Percentiles rank a stretch among this genome's conserved stretches.
phyloP scores from a whole-genome alignment of 2,888 invertebrate genomes.

The Malthinus flaveolus region DNA sequence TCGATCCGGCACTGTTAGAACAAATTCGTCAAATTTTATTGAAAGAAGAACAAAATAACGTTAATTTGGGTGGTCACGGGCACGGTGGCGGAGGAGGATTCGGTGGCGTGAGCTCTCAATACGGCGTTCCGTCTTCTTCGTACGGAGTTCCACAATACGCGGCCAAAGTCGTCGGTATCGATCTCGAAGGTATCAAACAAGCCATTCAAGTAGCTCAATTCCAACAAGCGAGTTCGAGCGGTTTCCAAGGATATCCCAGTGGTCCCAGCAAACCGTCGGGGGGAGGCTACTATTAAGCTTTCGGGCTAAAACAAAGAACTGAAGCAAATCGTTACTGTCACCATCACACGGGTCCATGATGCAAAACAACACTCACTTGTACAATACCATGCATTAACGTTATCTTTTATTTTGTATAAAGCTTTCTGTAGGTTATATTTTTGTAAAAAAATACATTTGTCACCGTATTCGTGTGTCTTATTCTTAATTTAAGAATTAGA shows the following conservation, averaged over 20 bases:
- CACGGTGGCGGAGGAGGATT: conserved; percentile 58
- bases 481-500: conserved; percentile 1
- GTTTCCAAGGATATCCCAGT: conserved; percentile 57
- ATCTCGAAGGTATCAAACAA: conserved; percentile 83
- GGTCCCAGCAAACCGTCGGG: conserved; percentile 61
- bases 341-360: conserved; percentile 54
- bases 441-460: conserved; percentile 58
- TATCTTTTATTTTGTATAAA: conserved; percentile 55
- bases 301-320: conserved; percentile 35
- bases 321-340: conserved; percentile 36
- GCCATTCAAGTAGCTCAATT: conserved; percentile 88
- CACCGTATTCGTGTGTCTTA: conserved; percentile 50
- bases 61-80: conserved; percentile 37
- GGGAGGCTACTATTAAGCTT: conserved; percentile 61
- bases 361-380: conserved; percentile 46
- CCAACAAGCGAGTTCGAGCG: conserved; percentile 67
- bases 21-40: conserved; percentile 84
- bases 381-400: conserved; percentile 44
- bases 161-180: conserved; percentile 76
- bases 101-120: conserved; percentile 59
- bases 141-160: conserved; percentile 65
- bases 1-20: conserved; percentile 78
- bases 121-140: conserved; percentile 68
- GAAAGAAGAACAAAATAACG: conserved; percentile 66
- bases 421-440: conserved; percentile 55